phyloP scores from a whole-genome alignment of 2,888 invertebrate species.

The Oxycera nigricornis region DNA sequence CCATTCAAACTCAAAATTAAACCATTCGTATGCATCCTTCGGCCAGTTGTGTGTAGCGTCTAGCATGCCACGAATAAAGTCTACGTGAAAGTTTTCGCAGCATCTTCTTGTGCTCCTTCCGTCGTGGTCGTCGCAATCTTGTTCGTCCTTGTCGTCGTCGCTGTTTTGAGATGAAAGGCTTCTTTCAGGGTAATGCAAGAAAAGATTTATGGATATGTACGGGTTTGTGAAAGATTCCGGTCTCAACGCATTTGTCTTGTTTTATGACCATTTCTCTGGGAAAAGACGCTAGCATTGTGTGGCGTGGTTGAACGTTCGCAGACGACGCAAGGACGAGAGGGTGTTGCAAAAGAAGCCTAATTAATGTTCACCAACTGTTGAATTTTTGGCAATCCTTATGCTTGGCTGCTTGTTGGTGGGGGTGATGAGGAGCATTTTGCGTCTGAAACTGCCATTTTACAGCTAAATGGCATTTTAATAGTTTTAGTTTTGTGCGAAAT shows the following conservation, averaged over 20 bases:
- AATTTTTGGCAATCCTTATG: conserved; percentile 45
- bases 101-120: neutral
- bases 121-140: neutral
- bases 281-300: neutral
- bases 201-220: conserved; percentile 44
- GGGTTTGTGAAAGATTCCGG: conserved; percentile 36
- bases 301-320: too few relatives aligned
- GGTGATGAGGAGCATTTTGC: conserved; percentile 24
- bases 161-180: neutral
- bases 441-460: conserved; percentile 42
- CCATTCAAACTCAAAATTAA: conserved; percentile 3
- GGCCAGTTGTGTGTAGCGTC: too few relatives aligned
- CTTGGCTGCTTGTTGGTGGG: conserved; percentile 3
- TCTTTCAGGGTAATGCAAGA: conserved; percentile 16
- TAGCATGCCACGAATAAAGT: neutral
- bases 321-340: neutral
- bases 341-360: conserved; percentile 29
- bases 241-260: conserved; percentile 44
- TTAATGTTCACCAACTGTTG: conserved; percentile 47
- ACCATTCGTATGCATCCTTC: neutral
- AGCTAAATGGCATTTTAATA: conserved; percentile 46
- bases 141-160: too few relatives aligned
- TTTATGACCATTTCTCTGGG: neutral
- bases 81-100: neutral
- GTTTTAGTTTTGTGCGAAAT: conserved; percentile 41